phyloP scores from a whole-genome alignment of 1,140 invertebrate genomes.

The Apolygus lucorum region DNA sequence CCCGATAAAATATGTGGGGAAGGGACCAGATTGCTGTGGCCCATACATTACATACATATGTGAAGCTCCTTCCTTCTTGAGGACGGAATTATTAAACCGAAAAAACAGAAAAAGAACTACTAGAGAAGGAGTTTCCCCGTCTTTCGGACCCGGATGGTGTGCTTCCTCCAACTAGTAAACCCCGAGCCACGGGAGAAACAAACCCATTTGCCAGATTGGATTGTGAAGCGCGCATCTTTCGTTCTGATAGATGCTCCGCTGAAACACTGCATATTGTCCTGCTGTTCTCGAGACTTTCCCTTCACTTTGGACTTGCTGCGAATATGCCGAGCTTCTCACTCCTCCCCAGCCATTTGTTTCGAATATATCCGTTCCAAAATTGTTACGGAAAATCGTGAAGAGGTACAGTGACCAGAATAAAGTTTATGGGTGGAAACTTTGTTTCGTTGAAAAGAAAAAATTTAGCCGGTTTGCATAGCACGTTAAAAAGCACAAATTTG shows the following conservation, averaged over 20 bases:
- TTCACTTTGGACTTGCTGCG: too few relatives aligned
- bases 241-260: background rate
- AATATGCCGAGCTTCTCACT: too few relatives aligned
- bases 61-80: background rate
- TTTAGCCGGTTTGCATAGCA: too few relatives aligned
- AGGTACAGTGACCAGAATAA: too few relatives aligned
- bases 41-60: background rate
- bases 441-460: too few relatives aligned
- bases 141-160: background rate
- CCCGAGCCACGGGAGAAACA: background rate
- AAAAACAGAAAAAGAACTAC: background rate
- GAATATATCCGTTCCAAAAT: too few relatives aligned
- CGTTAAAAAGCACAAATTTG: too few relatives aligned
- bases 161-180: background rate
- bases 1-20: background rate
- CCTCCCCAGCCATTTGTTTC: too few relatives aligned
- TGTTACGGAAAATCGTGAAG: too few relatives aligned
- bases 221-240: conserved; percentile 3
- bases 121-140: background rate
- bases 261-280: background rate
- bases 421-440: too few relatives aligned
- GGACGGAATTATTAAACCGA: background rate
- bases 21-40: background rate
- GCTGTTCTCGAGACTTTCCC: background rate
- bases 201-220: conserved; percentile 13